Base-by-base conservation (phyloP, 2,797 vertebrate species). In the Lycodopsis pacificus region DNA sequence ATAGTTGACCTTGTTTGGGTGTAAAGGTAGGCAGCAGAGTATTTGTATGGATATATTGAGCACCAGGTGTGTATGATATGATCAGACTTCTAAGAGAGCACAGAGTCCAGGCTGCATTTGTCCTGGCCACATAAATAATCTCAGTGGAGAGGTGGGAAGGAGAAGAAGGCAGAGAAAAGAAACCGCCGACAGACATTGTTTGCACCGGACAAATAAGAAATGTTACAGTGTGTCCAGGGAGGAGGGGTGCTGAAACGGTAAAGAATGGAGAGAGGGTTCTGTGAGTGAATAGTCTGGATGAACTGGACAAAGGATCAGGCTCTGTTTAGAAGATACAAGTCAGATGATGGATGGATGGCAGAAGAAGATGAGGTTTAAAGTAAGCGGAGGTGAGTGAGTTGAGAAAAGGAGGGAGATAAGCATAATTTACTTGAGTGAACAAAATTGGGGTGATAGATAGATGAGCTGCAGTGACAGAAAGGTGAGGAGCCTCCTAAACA, bases 181-280 rank as follows among this genome's bases (percentile, higher is more conserved):
- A 54, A 30, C 38, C 65, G 51, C 77, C 79, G 69, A 82, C 74
- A 77, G 58, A 78, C 10, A 20, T 4, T 66, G 79, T 88, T 86
- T 88, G 77, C 64, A 65, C 53, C 63, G 40, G 57, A 72, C 68
- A 88, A 86, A 89, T 81, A 82, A 53, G 57, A 79, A 73, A 54
- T 3, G 0, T 48, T 65, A 54, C 72, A 59, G 27, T 82, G 58
- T 80, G 69, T 71, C 49, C 32, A 36, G 22, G 27, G 62, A 67
- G 38, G 74, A n/a, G 40, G 56, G 59, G 61, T 2, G 49, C 67
- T 36, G 68, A 64, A 40, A 53, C 27, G 22, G 9, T 30, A 63
- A 48, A 38, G 73, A 58, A n/a, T 49, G 32, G 63, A 65, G 32
- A 32, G 34, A 57, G 25, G 32, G 1, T 15, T 70, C 48, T 58